A percentile compares a stretch with the other conserved stretches of the same genome.
phyloP scores from a whole-genome alignment of 2,797 vertebrate genomes.

The Pseudochirops corinnae region DNA sequence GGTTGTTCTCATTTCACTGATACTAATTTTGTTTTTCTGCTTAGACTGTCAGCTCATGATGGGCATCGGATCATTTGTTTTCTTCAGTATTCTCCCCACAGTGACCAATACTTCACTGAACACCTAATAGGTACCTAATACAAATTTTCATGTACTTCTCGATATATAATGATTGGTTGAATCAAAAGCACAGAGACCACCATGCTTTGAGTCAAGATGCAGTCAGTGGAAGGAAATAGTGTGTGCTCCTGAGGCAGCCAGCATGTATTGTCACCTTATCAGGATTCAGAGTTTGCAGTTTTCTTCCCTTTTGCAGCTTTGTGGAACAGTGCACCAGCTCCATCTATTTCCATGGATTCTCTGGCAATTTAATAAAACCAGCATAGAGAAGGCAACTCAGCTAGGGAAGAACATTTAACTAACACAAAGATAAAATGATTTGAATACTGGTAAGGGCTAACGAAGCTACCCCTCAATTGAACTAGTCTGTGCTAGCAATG shows the following conservation, averaged over 20 bases:
- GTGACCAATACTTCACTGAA: neutral
- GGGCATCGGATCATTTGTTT: neutral
- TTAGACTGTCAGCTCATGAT: too few relatives aligned
- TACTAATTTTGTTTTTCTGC: neutral
- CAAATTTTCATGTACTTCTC: neutral
- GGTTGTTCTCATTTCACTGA: accelerated
- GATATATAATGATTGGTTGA: neutral
- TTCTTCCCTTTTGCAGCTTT: accelerated
- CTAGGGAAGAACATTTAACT: neutral
- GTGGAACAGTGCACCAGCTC: accelerated
- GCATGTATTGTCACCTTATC: neutral
- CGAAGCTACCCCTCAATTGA: too few relatives aligned
- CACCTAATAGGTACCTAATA: neutral
- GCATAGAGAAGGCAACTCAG: neutral
- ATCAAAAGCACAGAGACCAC: accelerated
- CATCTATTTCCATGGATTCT: neutral
- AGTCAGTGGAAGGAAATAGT: neutral
- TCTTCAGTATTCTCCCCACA: neutral
- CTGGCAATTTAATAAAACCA: neutral
- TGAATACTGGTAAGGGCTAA: neutral
- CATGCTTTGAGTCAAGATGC: neutral
- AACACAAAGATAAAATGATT: neutral
- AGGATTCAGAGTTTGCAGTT: accelerated
- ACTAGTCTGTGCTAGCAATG: neutral
- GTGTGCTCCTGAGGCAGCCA: neutral